Base-by-base conservation (phyloP, 2,888 invertebrate species). In the Lamellibrachia columna region DNA sequence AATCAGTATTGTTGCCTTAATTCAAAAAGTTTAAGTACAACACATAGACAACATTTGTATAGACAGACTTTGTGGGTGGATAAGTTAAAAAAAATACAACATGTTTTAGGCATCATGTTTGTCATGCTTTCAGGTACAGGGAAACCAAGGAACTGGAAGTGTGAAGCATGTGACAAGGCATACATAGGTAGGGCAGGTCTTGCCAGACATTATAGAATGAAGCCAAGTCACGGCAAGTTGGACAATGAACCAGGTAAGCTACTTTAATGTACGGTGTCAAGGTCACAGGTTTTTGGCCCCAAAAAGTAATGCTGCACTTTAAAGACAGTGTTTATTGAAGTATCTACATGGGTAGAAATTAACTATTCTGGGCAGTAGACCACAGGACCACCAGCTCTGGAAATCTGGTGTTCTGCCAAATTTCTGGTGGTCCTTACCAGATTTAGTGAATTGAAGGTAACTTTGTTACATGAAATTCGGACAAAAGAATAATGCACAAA, bases 111-210 rank as follows among this genome's bases (percentile, higher is more conserved):
- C 55, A 40, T 52, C 40, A 22, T 91, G 91, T 91, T 7, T 53
- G 40, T 22, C 4, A n/a, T 91, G 28, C 0, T 91, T 91, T 52
- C 91, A 91, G 93, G 94, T 7, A 93, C 95, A 15, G 93, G 94
- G 40, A 95, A 95, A 91, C 95, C 95, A 52, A 96, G 95, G 94
- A 96, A 95, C 60, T 97, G 97, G 95, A 96, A 97, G 75, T 98
- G 98, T 95, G 97, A 97, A 2, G 97, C 97, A n/a, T 98, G 98
- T 96, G 97, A 97, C 92, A 98, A 97, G 95, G 97, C 97, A 28
- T 98, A 98, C 95, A 96, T 98, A 92, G 98, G 97, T 7, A 97
- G 97, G 94, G 97, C 97, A 58, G 97, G 97, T 92, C 97, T 98
- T 96, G 97, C 97, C 52, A 96, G 97, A 93, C 98, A 98, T 96